These are phyloP conservation scores for Trichogramma evanescens DNA, from an alignment of 2,888 invertebrate genomes.

Conservation along the genomic window DNA sequence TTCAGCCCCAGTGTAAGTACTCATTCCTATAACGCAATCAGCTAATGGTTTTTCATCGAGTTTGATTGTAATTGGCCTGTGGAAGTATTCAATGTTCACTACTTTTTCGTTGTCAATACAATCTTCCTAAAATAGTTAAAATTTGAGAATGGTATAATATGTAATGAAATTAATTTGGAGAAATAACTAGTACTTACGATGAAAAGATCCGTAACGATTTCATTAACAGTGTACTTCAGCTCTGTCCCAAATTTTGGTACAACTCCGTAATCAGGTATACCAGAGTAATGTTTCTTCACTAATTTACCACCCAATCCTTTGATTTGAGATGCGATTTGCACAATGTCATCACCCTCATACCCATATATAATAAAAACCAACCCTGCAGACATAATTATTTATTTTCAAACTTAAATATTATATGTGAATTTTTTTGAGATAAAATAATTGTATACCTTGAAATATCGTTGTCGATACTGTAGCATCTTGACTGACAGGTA, in stretches of 20 bases:
- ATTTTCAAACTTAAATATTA: not conserved
- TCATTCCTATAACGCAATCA: constrained; percentile 72
- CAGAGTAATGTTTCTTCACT: constrained; percentile 48
- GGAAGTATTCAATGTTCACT: constrained; percentile 63
- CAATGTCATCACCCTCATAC: constrained; percentile 47
- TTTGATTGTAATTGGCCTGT: constrained; percentile 57
- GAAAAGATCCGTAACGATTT: constrained; percentile 67
- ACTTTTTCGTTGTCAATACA: constrained; percentile 56
- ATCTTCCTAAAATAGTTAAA: constrained; percentile 53
- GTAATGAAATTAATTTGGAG: not conserved
- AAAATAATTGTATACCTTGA: constrained; percentile 25
- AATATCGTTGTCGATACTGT: constrained; percentile 34
- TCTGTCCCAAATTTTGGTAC: constrained; percentile 53
- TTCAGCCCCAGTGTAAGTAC: constrained; percentile 68
- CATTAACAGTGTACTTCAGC: constrained; percentile 50
- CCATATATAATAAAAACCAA: constrained; percentile 47
- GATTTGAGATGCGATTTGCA: constrained; percentile 48
- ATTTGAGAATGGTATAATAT: not conserved
- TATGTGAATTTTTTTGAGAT: not conserved
- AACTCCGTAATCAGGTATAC: constrained; percentile 60
- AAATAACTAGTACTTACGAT: constrained; percentile 49
- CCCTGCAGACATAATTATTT: constrained; percentile 28
- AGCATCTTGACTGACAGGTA: constrained; percentile 36
- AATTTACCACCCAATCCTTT: constrained; percentile 54
- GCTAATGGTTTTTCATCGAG: constrained; percentile 51